phyloP scores from a whole-genome alignment of 35 echinoderm and acorn worm genomes.

The Chiridota heheva region DNA sequence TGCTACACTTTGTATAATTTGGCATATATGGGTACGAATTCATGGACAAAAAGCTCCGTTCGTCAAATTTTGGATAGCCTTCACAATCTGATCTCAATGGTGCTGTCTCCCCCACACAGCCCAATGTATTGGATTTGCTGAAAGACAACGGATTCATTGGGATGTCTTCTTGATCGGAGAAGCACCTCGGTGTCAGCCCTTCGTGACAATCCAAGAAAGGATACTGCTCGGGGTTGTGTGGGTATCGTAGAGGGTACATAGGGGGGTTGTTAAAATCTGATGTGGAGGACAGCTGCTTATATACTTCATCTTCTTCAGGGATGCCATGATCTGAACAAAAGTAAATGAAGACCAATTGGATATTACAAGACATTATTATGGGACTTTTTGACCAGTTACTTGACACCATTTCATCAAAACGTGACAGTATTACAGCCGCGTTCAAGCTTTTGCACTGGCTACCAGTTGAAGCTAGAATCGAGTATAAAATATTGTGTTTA shows the following conservation, averaged over 20 bases:
- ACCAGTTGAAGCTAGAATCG: neutral
- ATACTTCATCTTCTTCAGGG: neutral
- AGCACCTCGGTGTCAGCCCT: neutral
- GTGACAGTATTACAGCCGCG: neutral
- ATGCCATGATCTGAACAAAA: neutral
- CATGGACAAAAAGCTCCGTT: slow-evolving; percentile 28
- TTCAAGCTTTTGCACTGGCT: neutral
- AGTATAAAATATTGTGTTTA: no score
- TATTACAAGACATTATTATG: neutral
- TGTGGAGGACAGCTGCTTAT: slow-evolving; percentile 8
- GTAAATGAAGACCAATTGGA: neutral
- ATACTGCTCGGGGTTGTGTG: slow-evolving; percentile 10
- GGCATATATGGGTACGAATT: slow-evolving; percentile 27
- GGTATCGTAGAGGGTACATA: slow-evolving; percentile 7
- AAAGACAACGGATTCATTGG: slow-evolving; percentile 24
- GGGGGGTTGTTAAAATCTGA: slow-evolving; percentile 17
- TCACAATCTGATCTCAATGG: neutral
- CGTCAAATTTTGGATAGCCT: slow-evolving; percentile 1
- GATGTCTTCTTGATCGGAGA: slow-evolving; percentile 34
- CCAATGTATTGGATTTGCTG: neutral
- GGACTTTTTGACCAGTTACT: neutral
- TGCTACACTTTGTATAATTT: neutral
- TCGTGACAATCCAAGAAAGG: slow-evolving; percentile 33
- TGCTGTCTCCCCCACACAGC: neutral
- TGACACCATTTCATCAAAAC: neutral